Percentiles rank a stretch among this genome's conserved stretches.
Evolutionary conservation across 2,113 vertebrate genomes (phyloP).

Genomic region (Microtus richardsoni): DNA sequence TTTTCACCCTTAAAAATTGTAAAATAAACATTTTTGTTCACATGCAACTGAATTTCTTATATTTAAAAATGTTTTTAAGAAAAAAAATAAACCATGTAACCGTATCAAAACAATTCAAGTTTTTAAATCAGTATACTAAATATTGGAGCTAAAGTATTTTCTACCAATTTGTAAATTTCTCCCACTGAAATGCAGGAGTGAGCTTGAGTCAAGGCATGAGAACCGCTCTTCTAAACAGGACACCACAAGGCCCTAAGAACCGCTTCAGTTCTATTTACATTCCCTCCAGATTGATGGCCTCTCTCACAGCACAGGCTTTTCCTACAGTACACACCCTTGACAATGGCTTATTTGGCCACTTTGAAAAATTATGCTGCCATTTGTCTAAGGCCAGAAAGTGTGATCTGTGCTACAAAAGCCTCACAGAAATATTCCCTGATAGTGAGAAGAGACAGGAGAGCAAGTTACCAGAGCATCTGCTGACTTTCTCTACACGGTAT

Average conservation of each 20-base stretch:
- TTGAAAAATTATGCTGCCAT: conserved; percentile 44
- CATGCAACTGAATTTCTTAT: background rate
- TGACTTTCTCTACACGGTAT: background rate
- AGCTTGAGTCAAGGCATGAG: background rate
- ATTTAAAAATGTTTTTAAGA: background rate
- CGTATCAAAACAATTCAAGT: background rate
- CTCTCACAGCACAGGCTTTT: background rate
- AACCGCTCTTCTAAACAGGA: background rate
- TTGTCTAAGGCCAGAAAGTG: background rate
- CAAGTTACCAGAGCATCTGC: background rate
- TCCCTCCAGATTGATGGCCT: conserved; percentile 29
- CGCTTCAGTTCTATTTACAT: conserved; percentile 56
- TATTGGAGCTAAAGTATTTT: background rate
- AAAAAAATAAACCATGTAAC: background rate
- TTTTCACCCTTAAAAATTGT: background rate
- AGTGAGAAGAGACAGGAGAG: background rate
- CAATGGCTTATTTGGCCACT: conserved; percentile 50
- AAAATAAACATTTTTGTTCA: background rate
- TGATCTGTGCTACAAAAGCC: background rate
- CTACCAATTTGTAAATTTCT: background rate
- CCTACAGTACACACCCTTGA: conserved; percentile 47
- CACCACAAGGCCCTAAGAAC: background rate
- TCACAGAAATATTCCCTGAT: background rate
- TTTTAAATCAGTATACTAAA: background rate
- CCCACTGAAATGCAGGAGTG: background rate